Conservation (phyloP, 2,113 vertebrate genomes). For the Macaca nemestrina region DNA sequence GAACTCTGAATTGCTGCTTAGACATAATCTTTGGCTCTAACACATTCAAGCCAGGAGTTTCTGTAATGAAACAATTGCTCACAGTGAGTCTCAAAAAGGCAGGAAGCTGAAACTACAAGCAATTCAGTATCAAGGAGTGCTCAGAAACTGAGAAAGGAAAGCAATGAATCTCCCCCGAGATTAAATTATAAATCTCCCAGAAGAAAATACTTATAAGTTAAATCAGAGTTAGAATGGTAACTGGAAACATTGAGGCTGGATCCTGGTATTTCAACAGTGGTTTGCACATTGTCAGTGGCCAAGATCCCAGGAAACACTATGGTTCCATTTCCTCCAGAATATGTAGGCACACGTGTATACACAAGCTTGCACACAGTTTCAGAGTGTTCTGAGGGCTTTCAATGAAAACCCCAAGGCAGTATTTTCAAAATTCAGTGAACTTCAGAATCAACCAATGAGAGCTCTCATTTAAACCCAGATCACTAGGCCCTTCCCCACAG, state of each 20-base stretch:
- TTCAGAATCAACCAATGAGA: not conserved
- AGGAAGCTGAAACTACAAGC: not conserved
- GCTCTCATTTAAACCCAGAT: not conserved
- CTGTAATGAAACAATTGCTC: not conserved
- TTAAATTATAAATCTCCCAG: not conserved
- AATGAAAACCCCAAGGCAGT: not conserved
- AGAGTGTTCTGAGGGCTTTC: not conserved
- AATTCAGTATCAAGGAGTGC: not conserved
- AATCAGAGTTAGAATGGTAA: not conserved
- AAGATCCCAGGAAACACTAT: not conserved
- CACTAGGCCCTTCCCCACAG: too few species aligned
- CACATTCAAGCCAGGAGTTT: not conserved
- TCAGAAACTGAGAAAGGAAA: not conserved
- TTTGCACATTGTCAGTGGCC: not conserved
- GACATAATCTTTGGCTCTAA: conserved; percentile 22
- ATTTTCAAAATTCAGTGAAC: not conserved
- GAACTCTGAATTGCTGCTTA: not conserved
- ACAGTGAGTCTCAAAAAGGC: not conserved
- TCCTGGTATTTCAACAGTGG: not conserved
- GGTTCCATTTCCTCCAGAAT: not conserved
- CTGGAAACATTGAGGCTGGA: not conserved
- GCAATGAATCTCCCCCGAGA: not conserved
- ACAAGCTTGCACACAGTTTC: not conserved
- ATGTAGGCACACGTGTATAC: not conserved
- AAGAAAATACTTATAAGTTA: not conserved